Evolutionary conservation across 2,888 invertebrate species (phyloP).

Genomic region (Drosophila prostipennis): DNA sequence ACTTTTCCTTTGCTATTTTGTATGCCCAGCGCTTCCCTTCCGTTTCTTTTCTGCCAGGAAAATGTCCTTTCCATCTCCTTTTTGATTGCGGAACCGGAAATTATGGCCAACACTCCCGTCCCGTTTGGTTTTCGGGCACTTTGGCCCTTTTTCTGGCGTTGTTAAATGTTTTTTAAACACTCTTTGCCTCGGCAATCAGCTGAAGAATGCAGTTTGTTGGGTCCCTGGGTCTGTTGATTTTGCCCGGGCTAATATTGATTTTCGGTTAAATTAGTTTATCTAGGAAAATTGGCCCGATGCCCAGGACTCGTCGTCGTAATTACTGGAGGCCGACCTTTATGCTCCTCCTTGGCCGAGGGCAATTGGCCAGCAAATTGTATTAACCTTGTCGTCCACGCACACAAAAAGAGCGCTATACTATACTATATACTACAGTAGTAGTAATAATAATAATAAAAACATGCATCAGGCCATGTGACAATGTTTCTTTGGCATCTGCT

Average conservation of each 20-base stretch:
- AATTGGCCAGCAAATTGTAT: constrained; percentile 36
- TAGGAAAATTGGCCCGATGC: constrained; percentile 45
- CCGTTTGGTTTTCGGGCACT: constrained; percentile 7
- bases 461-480: constrained; percentile 20
- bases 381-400: constrained; percentile 14
- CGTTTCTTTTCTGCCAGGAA: constrained; percentile 20
- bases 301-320: constrained; percentile 11
- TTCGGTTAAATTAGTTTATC: constrained; percentile 46
- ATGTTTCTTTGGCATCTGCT: constrained; percentile 37
- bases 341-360: constrained; percentile 11
- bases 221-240: constrained; percentile 51
- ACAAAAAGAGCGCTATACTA: background rate
- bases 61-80: constrained; percentile 31
- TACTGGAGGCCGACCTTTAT: constrained; percentile 32
- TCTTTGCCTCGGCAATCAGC: constrained; percentile 25
- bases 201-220: constrained; percentile 54
- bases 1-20: constrained; percentile 22
- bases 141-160: constrained; percentile 4
- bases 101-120: constrained; percentile 46
- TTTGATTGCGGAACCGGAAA: constrained; percentile 73
- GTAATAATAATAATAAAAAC: constrained; percentile 12
- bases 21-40: constrained; percentile 6
- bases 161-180: constrained; percentile 40
- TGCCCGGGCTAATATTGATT: constrained; percentile 62
- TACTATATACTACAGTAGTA: background rate